Base-by-base conservation (phyloP, 64 coral and sea anemone genomes). In the Pachyseris speciosa region DNA sequence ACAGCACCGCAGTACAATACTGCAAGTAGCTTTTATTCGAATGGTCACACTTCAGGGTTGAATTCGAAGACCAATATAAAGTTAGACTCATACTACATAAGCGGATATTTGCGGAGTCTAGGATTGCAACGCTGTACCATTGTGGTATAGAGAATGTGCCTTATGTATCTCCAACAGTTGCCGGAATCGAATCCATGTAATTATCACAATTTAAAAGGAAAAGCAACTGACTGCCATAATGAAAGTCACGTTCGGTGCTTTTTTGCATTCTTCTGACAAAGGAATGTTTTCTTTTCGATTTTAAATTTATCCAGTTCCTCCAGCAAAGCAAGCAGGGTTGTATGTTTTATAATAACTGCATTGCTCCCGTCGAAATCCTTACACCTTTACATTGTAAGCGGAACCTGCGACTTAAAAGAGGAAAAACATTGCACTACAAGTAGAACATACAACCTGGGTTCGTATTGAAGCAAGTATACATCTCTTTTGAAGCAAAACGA, bases 241-340 rank as follows among this genome's bases (percentile, higher is more conserved):
- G 30, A 36, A 34, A 59, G 77, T 80, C 32, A 38, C 16, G 31
- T 53, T 37, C 39, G 16, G 16, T 80, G 17, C 38, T 37, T 58
- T 38, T 8, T 80, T 8, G 33, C 31, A 80, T 80, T 78, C 47
- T 20, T 57, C 57, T 52, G 22, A 30, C 25, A 77, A 45, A 77
- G 73, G 73, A 52, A 34, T 80, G 75, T 80, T 38, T 80, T 60
- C 19, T 7, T 80, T 80, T 59, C 53, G 51, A 33, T 60, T 80
- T 37, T 60, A 3, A 0, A 9, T 20, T 60, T 32, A 41, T 80
- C 53, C 36, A 60, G 24, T 60, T 40, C 33, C 34, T 80, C 9
- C 0, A 13, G 73, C 53, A 80, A 59, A 60, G 61, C 77, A 39
- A 29, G 47, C 26, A 57, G 75, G 2, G 22, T 39, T 39, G 31